phyloP scores from a whole-genome alignment of 2,888 invertebrate species.

The Schizaphis graminum region DNA sequence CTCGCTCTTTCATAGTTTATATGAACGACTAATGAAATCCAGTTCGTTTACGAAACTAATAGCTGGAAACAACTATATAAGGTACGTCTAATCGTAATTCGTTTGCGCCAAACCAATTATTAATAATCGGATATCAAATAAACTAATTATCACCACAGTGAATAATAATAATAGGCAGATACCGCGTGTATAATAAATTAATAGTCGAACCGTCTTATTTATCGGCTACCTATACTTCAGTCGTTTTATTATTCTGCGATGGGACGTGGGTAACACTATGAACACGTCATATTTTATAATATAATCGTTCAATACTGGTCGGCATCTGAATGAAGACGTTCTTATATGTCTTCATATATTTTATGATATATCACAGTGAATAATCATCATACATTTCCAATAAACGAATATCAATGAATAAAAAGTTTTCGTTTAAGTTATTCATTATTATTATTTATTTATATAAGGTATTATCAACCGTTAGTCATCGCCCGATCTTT shows the following conservation, averaged over 20 bases:
- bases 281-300: background rate
- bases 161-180: background rate
- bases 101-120: background rate
- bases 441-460: background rate
- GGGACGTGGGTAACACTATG: background rate
- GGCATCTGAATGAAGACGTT: background rate
- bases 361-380: background rate
- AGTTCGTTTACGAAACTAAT: background rate
- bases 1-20: background rate
- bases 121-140: background rate
- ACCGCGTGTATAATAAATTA: background rate
- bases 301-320: background rate
- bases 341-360: background rate
- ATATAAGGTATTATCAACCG: background rate
- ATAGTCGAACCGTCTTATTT: background rate
- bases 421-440: background rate
- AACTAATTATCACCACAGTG: background rate
- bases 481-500: background rate
- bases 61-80: background rate
- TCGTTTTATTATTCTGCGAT: background rate
- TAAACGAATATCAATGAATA: background rate
- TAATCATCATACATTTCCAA: background rate
- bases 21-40: background rate
- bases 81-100: background rate
- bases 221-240: background rate